Conservation (phyloP, 2,797 vertebrate species). For the Galago senegalensis region DNA sequence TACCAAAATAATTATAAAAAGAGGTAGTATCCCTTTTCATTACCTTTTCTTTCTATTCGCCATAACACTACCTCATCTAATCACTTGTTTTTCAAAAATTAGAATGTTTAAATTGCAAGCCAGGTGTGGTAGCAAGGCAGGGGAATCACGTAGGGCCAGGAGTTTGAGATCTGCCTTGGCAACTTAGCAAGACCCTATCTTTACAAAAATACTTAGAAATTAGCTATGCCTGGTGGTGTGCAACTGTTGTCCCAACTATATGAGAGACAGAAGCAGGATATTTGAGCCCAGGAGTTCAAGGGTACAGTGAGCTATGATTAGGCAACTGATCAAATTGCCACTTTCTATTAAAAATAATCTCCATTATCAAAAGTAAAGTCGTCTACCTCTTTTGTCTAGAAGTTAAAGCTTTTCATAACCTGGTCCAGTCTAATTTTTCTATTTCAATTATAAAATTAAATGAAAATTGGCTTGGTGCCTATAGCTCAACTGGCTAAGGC, state of each 20-base stretch:
- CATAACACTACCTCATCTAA: background rate
- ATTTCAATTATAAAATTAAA: slow-evolving; percentile 13
- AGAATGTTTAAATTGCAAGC: background rate
- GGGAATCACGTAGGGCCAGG: background rate
- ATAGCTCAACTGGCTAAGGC: too few species aligned
- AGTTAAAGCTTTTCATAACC: background rate
- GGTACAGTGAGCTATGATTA: background rate
- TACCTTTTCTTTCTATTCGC: background rate
- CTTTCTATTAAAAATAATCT: background rate
- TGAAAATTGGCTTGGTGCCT: background rate
- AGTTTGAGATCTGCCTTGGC: background rate
- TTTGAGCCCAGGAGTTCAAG: background rate
- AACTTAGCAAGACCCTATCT: background rate
- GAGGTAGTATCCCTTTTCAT: background rate
- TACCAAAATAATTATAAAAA: background rate
- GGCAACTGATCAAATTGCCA: background rate
- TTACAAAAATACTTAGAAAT: background rate
- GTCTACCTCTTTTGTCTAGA: background rate
- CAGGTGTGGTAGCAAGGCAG: background rate
- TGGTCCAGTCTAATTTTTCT: background rate
- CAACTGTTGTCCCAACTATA: background rate
- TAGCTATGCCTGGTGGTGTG: background rate
- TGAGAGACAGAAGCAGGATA: background rate
- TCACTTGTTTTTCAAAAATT: background rate
- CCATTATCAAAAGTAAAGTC: background rate